Base-by-base conservation (phyloP, 2,888 invertebrate species). In the Ethmia dodecea region DNA sequence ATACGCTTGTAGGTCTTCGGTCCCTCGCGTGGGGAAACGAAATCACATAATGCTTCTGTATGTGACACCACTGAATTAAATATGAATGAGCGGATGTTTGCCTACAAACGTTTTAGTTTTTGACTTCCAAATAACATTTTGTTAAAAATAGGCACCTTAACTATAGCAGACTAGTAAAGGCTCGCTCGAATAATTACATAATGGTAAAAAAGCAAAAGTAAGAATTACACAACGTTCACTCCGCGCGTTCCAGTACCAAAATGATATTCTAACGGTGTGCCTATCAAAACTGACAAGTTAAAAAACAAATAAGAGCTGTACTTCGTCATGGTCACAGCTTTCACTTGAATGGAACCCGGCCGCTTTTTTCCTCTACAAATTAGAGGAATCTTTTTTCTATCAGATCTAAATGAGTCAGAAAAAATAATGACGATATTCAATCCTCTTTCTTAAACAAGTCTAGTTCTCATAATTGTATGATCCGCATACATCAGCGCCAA, bases 1-100 rank as follows among this genome's bases (percentile, higher is more conserved):
- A 55, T 45, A 41, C 42, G 41, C 44, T 55, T 54, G 42, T 56
- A 50, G 46, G 60, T 52, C 52, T 61, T 60, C 47, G 38, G 38
- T 37, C 33, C 38, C 49, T 52, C 51, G 52, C 47, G 43, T 50
- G 42, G 41, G 20, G n/a, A 33, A 28, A 12, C 18, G n/a, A 33
- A 35, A 31, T 31, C 33, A 31, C 34, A 26, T 27, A 32, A 35
- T 40, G 39, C 35, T 39, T 37, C 32, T 35, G 33, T 24, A 33
- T 11, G 25, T 29, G 13, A 14, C 16, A 33, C 34, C 35, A 35
- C 35, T 31, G 12, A 15, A 26, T 41, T 39, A 41, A 38, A 44
- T 44, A 41, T 44, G 37, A 24, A 44, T 44, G 38, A 44, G 44
- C 37, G 38, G 36, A 40, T 41, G 41, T 39, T 37, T 38, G 33